These are phyloP conservation scores for Lepidochrysops patricia DNA, from an alignment of 2,888 invertebrate species.

Conservation along the genomic window DNA sequence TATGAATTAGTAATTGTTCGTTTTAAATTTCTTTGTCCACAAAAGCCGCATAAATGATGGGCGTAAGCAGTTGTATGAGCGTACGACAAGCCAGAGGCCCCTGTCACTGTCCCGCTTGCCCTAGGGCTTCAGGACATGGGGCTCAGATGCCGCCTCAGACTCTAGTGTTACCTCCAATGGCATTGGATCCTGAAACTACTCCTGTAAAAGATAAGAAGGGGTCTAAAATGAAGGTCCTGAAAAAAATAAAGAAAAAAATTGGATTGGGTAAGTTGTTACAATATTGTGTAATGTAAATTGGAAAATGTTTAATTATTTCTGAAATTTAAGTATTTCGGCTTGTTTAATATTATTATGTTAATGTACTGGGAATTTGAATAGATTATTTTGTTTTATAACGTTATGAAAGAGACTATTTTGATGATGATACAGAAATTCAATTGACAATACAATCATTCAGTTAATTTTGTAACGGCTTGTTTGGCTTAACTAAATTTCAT, in stretches of 20 bases:
- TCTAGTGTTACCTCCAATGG: slow-evolving; percentile 65
- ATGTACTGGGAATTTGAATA: too few relatives aligned
- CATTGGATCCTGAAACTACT: slow-evolving; percentile 59
- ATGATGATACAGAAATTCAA: too few relatives aligned
- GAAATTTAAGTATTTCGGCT: background rate
- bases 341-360: too few relatives aligned
- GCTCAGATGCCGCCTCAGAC: slow-evolving; percentile 57
- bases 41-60: slow-evolving; percentile 57
- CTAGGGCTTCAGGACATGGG: slow-evolving; percentile 56
- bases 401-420: too few relatives aligned
- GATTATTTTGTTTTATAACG: too few relatives aligned
- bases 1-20: slow-evolving; percentile 24
- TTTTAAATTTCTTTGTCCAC: slow-evolving; percentile 16
- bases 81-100: slow-evolving; percentile 71
- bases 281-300: background rate
- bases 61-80: slow-evolving; percentile 74
- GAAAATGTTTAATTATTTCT: background rate
- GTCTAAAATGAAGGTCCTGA: slow-evolving; percentile 89
- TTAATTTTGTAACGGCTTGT: background rate
- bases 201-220: slow-evolving; percentile 66
- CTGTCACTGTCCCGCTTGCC: slow-evolving; percentile 72
- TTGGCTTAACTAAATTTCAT: background rate
- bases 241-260: slow-evolving; percentile 91
- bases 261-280: slow-evolving; percentile 81
- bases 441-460: too few relatives aligned